phyloP scores from a whole-genome alignment of 2,113 vertebrate genomes.

The Trematomus loennbergii region DNA sequence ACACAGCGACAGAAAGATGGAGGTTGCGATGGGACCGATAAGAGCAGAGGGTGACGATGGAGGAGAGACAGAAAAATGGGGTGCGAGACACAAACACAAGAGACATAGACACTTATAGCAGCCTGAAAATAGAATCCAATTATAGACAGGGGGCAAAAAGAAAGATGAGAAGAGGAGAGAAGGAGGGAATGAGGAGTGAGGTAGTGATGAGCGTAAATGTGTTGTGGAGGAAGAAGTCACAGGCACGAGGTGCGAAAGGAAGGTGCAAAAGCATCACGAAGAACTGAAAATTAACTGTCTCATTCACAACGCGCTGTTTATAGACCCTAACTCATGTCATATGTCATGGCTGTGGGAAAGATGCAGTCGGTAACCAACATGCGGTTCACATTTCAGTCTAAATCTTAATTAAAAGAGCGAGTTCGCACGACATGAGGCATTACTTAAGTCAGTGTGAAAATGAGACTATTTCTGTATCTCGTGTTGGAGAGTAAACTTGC shows the following conservation, averaged over 20 bases:
- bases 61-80: conserved; percentile 87
- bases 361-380: conserved; percentile 21
- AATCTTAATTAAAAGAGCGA: conserved; percentile 26
- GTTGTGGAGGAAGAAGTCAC: conserved; percentile 76
- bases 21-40: conserved; percentile 63
- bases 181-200: conserved; percentile 66
- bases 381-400: conserved; percentile 10
- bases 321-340: conserved; percentile 51
- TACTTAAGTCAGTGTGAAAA: conserved; percentile 41
- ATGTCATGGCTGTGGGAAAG: conserved; percentile 39
- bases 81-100: conserved; percentile 85
- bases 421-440: conserved; percentile 10
- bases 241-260: conserved; percentile 74
- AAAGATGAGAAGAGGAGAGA: conserved; percentile 71
- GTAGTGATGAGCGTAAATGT: conserved; percentile 74
- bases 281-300: conserved; percentile 74
- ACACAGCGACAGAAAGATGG: conserved; percentile 66
- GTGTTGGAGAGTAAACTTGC: conserved; percentile 20
- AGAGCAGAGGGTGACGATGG: conserved; percentile 71
- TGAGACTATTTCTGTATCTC: conserved; percentile 42
- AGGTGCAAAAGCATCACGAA: conserved; percentile 74
- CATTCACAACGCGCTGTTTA: conserved; percentile 61
- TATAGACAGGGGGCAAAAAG: conserved; percentile 82
- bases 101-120: conserved; percentile 84
- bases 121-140: conserved; percentile 88